Base-by-base conservation (phyloP, 2,888 invertebrate genomes). In the Sphaerophoria rueppellii region DNA sequence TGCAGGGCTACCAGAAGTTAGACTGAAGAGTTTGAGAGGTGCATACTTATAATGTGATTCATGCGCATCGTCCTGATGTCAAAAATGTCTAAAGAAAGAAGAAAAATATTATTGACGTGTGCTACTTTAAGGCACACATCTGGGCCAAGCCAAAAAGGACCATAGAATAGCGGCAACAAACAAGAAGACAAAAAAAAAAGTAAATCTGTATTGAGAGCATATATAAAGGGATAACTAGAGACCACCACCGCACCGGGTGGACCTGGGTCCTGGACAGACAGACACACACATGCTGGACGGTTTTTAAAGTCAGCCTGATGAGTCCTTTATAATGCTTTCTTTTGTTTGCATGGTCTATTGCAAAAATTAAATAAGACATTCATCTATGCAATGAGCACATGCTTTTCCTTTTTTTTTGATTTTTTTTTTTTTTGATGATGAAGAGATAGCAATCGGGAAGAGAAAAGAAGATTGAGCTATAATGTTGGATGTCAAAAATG, bases 41-140 rank as follows among this genome's bases (percentile, higher is more conserved):
- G 71, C 46, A 65, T 75, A 79, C 82, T 83, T 75, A 83, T 79
- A 83, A 79, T 83, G 70, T 83, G 82, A 83, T 83, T 79, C 82
- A 83, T 79, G 75, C 60, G 71, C 71, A 75, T 71, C 79, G 79
- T 78, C 63, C 72, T 82, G 73, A 57, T 82, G 73, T 80, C 80
- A 60, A 71, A 60, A 58, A 58, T 40, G 11, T 14, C 16, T 37
- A 58, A 4, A 0, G 6, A 37, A 0, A 4, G 9, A 58, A 52
- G n/a, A 70, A 76, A 72, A 72, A 72, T 78, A 79, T 48, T 65
- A 65, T 83, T 83, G 83, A 83, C 83, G 83, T 83, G 83, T 83
- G 83, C 83, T 83, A 80, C 83, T 83, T 83, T 75, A 72, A 72
- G 43, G 43, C 40, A 58, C 61, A 61, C 82, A 82, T 79, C 74